Evolutionary conservation across 2,113 vertebrate genomes (phyloP), one percentile per base, ranked within the genome.

Genomic region (Malurus alboscapulatus): DNA sequence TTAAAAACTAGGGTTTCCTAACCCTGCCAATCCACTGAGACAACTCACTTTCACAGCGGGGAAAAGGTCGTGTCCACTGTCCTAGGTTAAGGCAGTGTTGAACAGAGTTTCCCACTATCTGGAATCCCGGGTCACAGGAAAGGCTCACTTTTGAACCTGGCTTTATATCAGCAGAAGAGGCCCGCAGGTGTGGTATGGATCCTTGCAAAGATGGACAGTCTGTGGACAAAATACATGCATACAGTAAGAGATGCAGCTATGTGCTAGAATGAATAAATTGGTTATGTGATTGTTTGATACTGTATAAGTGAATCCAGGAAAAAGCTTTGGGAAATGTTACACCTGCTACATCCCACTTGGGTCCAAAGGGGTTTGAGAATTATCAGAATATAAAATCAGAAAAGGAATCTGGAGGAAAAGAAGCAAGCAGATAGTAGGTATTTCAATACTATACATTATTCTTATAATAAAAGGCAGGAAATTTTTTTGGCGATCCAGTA

Each of bases 121-220:
- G 99, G 97, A 98, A 99, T 72, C 99, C 98, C 4, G 98, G 98
- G 85, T 99, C 98, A 93, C 99, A 99, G 79, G 98, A 99, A 78
- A 99, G 98, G 90, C 97, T 98, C 84, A 99, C 97, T 96, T 98
- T 98, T 77, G 99, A 98, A 22, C 99, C 99, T 2, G 99, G 98
- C 72, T 97, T 99, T 87, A 98, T 84, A 78, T 98, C 98, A 75
- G 95, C 62, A 18, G 97, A 97, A 68, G 98, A 98, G 48, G 97
- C 96, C 20, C 97, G 98, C 81, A 99, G 97, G 92, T 99, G 98
- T 71, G 98, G 98, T 82, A 98, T 87, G 7, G 96, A 95, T 71
- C 97, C 98, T 93, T 99, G 98, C 95, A 99, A 97, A 62, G 98
- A 96, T 2, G 98, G 98, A 79, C 99, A 99, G 94, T 99, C 99